Evolutionary conservation across 1,140 invertebrate genomes (phyloP), one percentile per base, ranked within the genome.

Genomic region (Brachionus asplanchnoidis): DNA sequence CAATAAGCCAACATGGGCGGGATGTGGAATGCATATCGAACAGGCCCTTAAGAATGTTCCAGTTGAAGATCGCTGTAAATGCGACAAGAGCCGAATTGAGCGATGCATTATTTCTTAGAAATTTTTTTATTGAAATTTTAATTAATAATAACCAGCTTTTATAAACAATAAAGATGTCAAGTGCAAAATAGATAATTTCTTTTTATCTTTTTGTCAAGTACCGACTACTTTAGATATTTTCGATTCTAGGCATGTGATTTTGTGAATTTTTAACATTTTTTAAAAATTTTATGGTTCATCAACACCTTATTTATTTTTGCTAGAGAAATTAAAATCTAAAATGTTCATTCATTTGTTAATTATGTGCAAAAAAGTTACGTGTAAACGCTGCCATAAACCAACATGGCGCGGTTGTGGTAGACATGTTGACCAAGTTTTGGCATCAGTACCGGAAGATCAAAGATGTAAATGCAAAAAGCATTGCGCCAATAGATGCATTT

Each of bases 11-110:
- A 84, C 84, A 26, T 84, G 84, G 84, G 68, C 42, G 23, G 84
- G 84, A 28, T 84, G 84, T 46, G 84, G 84, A 20, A 66, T 66
- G 44, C 84, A 84, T 84, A 77, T 84, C 7, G 84, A 84, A 44
- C 70, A 75, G 28, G 60, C 80, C 11, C 28, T 84, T 23, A 46
- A 32, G 14, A 65, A 73, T 68, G 80, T 84, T 68, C 80, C 80
- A 9, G 8, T 68, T 7, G 80, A 84, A 8, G 56, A 84, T 23
- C 26, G 80, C 17, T 84, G 80, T 36, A 68, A 84, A 73, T 84
- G 80, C n/a, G 11, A 79, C 2, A 79, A 56, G 26, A 56, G 46
- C 11, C 9, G 50, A 79, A 79, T 79, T 56, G 77, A 79, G n/a
- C 12, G 77, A 60, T 79, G 73, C 44, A 53, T 77, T 12, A 12